Evolutionary conservation across 2,888 invertebrate species (phyloP).

Genomic region (Cremastinae sp.): DNA sequence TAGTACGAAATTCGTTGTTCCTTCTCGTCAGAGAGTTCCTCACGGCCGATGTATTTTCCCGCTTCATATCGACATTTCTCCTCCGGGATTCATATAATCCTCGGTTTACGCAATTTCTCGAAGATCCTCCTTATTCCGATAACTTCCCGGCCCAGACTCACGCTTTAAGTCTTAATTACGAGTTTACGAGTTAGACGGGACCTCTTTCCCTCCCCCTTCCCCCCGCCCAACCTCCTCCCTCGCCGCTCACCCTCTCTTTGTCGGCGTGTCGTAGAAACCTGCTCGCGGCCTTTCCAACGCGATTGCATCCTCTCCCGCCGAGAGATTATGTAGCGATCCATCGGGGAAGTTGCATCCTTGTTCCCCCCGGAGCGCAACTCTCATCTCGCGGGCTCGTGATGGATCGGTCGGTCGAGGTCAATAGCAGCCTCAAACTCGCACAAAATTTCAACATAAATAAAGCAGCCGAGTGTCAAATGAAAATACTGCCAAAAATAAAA

Average conservation of each 20-base stretch:
- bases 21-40: slow-evolving; percentile 1
- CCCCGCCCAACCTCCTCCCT: slow-evolving; percentile 8
- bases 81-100: slow-evolving; percentile 24
- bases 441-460: not conserved
- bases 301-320: slow-evolving; percentile 23
- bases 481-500: not conserved
- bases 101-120: slow-evolving; percentile 28
- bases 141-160: slow-evolving; percentile 28
- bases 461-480: not conserved
- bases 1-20: slow-evolving; percentile 12
- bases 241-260: slow-evolving; percentile 41
- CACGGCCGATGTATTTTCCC: not conserved
- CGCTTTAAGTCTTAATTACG: slow-evolving; percentile 58
- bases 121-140: slow-evolving; percentile 31
- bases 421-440: not conserved
- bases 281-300: slow-evolving; percentile 22
- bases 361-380: slow-evolving; percentile 7
- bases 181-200: slow-evolving; percentile 43
- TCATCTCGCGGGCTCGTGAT: not conserved
- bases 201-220: not conserved
- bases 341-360: slow-evolving; percentile 33
- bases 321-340: slow-evolving; percentile 51
- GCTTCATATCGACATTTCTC: not conserved
- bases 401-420: slow-evolving; percentile 9
- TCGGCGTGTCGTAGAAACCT: slow-evolving; percentile 21